Evolutionary conservation across 2,797 vertebrate genomes (phyloP), one percentile per base, ranked within the genome.

Genomic region (Potorous gilbertii): DNA sequence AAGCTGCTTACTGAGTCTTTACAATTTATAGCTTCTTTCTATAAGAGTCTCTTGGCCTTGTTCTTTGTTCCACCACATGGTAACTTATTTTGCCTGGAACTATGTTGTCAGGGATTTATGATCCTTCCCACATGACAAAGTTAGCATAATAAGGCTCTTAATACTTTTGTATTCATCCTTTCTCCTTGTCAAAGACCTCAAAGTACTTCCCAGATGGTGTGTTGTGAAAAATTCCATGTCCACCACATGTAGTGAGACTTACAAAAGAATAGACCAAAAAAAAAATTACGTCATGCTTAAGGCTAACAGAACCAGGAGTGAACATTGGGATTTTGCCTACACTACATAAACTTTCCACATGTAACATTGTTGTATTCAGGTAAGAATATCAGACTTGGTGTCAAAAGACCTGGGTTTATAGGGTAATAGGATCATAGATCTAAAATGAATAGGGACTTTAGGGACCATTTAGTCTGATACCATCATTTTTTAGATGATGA

Each of bases 231-330:
- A 31, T 55, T 57, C 31, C 59, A 93, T 13, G 24, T 50, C 94
- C 90, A 92, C 0, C 54, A 62, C 56, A 40, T 10, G 11, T 55
- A 24, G 81, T 21, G 59, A 16, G 55, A 92, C 55, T 52, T 31
- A 52, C 6, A 95, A 66, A 56, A 21, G 92, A 34, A 87, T 27
- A 40, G 21, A 91, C 56, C 28, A 50, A 50, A 50, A 50, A 50
- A 94, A 94, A 10, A 52, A n/a, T 16, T 94, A 89, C 10, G 6
- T 8, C 74, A 50, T n/a, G 28, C 91, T 95, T 90, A 94, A 95
- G 90, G 90, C 95, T 59, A 96, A n/a, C 5, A 95, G 90, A 93
- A 74, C 59, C 93, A 96, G 57, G 52, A 91, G 54, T 3, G 91
- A 11, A 9, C 21, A 34, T 66, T 29, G 46, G 52, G 89, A 0